phyloP scores from a whole-genome alignment of 2,797 vertebrate genomes.

The Neostethus bicornis region DNA sequence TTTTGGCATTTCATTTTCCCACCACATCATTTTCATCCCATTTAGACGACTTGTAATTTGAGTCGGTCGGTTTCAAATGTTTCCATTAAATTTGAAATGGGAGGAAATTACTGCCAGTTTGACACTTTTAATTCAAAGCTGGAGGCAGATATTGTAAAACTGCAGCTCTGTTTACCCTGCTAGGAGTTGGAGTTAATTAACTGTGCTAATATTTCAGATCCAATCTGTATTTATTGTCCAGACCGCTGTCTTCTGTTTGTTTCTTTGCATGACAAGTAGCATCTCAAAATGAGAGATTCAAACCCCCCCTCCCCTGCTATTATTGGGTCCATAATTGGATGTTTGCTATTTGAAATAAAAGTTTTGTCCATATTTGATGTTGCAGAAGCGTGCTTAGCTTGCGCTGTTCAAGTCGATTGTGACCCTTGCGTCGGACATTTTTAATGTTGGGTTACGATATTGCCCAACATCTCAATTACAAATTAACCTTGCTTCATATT shows the following conservation, averaged over 20 bases:
- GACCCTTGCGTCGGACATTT: too few species aligned
- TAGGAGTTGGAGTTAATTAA: slow-evolving; percentile 69
- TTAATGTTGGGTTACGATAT: too few species aligned
- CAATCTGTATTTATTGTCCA: slow-evolving; percentile 66
- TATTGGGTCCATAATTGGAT: slow-evolving; percentile 25
- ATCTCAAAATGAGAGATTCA: slow-evolving; percentile 29
- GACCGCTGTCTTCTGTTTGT: slow-evolving; percentile 48
- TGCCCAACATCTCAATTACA: too few species aligned
- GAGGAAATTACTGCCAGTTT: slow-evolving; percentile 61
- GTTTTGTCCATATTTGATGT: slow-evolving; percentile 19
- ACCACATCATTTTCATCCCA: slow-evolving; percentile 8
- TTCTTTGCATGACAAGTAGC: slow-evolving; percentile 54
- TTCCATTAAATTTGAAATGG: slow-evolving; percentile 59
- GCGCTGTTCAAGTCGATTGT: not conserved
- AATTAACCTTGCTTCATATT: too few species aligned
- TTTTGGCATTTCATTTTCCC: slow-evolving; percentile 25
- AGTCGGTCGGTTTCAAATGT: slow-evolving; percentile 50
- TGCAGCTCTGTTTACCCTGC: slow-evolving; percentile 55
- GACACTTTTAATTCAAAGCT: slow-evolving; percentile 63
- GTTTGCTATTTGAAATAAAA: slow-evolving; percentile 22
- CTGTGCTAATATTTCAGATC: slow-evolving; percentile 66
- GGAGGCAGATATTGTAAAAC: slow-evolving; percentile 48
- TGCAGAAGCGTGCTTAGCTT: slow-evolving; percentile 3
- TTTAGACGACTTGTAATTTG: slow-evolving; percentile 40
- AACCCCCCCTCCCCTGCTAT: not conserved